phyloP scores from a whole-genome alignment of 2,888 invertebrate species.

The Dorcus parallelipipedus region DNA sequence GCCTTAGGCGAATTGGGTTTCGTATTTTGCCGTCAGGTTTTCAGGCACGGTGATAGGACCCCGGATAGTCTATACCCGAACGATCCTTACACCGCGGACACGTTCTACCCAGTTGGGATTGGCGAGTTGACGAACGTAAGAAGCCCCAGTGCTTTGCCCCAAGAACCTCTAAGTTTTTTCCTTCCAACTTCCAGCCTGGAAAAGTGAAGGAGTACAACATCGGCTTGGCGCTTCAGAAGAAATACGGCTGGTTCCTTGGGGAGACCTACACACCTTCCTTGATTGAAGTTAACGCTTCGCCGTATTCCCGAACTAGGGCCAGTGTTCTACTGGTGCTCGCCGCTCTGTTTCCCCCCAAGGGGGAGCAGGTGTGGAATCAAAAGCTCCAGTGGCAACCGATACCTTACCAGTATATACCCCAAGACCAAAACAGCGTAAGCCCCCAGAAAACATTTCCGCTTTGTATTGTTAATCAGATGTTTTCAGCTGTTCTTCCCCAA shows the following conservation, averaged over 20 bases:
- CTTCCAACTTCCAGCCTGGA: constrained; percentile 44
- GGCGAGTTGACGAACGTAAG: constrained; percentile 73
- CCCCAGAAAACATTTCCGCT: neutral
- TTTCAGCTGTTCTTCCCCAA: too few species aligned
- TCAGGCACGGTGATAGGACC: constrained; percentile 67
- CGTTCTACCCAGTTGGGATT: constrained; percentile 68
- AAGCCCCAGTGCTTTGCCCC: neutral
- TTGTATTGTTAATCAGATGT: neutral
- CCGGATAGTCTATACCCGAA: constrained; percentile 66
- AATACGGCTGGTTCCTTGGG: constrained; percentile 60
- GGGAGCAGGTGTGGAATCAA: constrained; percentile 55
- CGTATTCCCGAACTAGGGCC: constrained; percentile 68
- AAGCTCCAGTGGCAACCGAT: constrained; percentile 37
- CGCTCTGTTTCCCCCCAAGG: constrained; percentile 62
- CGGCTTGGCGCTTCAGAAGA: constrained; percentile 59
- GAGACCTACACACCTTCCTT: constrained; percentile 56
- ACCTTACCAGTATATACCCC: constrained; percentile 31
- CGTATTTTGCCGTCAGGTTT: neutral
- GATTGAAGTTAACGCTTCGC: constrained; percentile 57
- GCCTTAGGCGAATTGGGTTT: neutral
- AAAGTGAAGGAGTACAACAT: constrained; percentile 60
- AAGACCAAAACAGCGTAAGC: constrained; percentile 31
- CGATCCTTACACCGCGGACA: constrained; percentile 62
- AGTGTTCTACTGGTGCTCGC: constrained; percentile 65
- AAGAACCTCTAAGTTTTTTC: neutral